Evolutionary conservation across 2,797 vertebrate genomes (phyloP), one percentile per base, ranked within the genome.

Genomic region (Sebastes taczanowskii): DNA sequence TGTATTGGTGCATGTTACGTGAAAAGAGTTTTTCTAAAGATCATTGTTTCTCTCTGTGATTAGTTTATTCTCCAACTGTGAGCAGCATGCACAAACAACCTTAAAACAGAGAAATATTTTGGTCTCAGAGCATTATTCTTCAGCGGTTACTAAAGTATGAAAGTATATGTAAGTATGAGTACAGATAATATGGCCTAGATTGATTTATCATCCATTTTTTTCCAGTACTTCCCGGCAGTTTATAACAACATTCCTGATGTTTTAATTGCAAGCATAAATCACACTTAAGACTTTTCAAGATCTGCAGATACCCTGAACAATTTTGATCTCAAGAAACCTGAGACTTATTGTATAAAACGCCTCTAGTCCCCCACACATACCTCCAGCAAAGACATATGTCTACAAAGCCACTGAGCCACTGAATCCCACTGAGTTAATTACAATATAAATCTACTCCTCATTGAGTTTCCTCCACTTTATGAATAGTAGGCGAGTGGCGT

Each of bases 21-120:
- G 42, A 74, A 14, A 59, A 68, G 13, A 23, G 55, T 52, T 6
- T 71, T 84, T 74, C 32, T 74, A 46, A 64, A 68, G 61, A 83
- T 65, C 42, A 52, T 69, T 34, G 25, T 62, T 30, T 71, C 32
- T 69, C n/a, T 53, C 58, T 79, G 55, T 25, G 59, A 34, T 84
- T 70, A 58, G 71, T 83, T 85, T 35, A 52, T 27, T 80, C 35
- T 74, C 27, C 14, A 7, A 20, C 7, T 69, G 35, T 63, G 58
- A 84, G 63, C 64, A 61, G 68, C 70, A 76, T 64, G 25, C 58
- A 69, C 23, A 81, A 71, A 71, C 38, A 56, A 52, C 58, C 53
- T 56, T 23, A 55, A 34, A 62, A 34, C 11, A 29, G 2, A 58
- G 5, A 27, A 56, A 42, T n/a, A 67, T 32, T 55, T 69, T 16